These are phyloP conservation scores for Choreutis nemorana DNA, from an alignment of 2,888 invertebrate genomes.

Conservation along the genomic window DNA sequence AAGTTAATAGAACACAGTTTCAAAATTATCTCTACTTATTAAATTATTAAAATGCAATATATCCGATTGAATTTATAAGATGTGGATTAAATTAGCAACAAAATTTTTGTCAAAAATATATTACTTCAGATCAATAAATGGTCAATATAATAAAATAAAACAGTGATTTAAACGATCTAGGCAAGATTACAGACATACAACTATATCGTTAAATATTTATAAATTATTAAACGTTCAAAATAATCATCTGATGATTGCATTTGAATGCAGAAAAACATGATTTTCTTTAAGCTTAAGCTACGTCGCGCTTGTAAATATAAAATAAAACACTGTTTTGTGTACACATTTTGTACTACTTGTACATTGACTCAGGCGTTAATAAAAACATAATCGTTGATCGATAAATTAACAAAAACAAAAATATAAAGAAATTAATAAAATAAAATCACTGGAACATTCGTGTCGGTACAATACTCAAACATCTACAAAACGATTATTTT, in stretches of 20 bases:
- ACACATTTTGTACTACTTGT: too few relatives aligned
- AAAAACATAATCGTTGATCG: too few relatives aligned
- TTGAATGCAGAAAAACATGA: too few relatives aligned
- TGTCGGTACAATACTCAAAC: too few relatives aligned
- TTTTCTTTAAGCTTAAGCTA: too few relatives aligned
- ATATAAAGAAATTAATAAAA: too few relatives aligned
- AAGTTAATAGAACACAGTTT: slow-evolving; percentile 38
- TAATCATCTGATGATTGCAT: too few relatives aligned
- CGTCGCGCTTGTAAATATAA: too few relatives aligned
- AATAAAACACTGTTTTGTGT: too few relatives aligned
- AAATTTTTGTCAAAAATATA: slow-evolving; percentile 3
- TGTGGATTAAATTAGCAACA: slow-evolving; percentile 4
- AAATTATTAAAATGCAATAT: slow-evolving; percentile 26
- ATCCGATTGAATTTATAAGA: slow-evolving; percentile 13
- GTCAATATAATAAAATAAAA: slow-evolving; percentile 21
- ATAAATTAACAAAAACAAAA: too few relatives aligned
- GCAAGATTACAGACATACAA: slow-evolving; percentile 39
- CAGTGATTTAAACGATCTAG: slow-evolving; percentile 25
- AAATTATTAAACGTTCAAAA: slow-evolving; percentile 26
- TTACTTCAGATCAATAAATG: slow-evolving; percentile 8
- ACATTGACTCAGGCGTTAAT: too few relatives aligned
- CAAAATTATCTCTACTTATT: slow-evolving; percentile 29
- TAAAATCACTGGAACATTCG: too few relatives aligned
- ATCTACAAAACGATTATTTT: background rate
- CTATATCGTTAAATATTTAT: slow-evolving; percentile 14